Base-by-base conservation (phyloP, 2,797 vertebrate species). In the Balearica regulorum region DNA sequence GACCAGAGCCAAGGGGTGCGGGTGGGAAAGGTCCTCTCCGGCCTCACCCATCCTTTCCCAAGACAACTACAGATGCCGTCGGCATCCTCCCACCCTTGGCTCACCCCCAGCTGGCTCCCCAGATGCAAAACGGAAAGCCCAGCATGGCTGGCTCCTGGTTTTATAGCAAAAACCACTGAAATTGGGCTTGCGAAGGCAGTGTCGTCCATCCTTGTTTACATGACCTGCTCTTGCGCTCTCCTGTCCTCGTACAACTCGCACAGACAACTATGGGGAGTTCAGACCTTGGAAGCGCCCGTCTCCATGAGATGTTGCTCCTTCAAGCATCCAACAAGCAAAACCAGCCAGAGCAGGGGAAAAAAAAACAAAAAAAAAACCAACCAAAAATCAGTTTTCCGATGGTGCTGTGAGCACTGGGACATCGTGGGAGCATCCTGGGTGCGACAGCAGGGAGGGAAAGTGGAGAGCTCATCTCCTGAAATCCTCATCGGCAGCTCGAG, bases 261-360 rank as follows among this genome's bases (percentile, higher is more conserved):
- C 69, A 79, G 26, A 39, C 51, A 55, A 14, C 43, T 29, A 24
- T 0, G 0, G 76, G 18, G 19, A 54, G 33, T 39, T 46, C 12
- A 0, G 1, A 17, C 9, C 0, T 0, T 19, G 46, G 51, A 37
- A 24, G 31, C 15, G 37, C 22, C 73, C 54, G 19, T 7, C 21
- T 33, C 62, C 46, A 31, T 0, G 10, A 64, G 48, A 41, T 22
- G 39, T 1, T 39, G 33, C 69, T 79, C 80, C 68, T 90, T 39
- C 6, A 2, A 76, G 31, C 72, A 66, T 15, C 46, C 87, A 66
- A 20, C 3, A 25, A 87, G 35, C 10, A 69, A 82, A 89, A 73
- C 6, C 29, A 49, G 33, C 7, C 57, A 12, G 11, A 68, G 16
- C 3, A 2, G 8, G 20, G 33, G 51, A 15, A 15, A 14, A 53